Base-by-base conservation (phyloP, 2,797 vertebrate genomes). In the Momotus momota region DNA sequence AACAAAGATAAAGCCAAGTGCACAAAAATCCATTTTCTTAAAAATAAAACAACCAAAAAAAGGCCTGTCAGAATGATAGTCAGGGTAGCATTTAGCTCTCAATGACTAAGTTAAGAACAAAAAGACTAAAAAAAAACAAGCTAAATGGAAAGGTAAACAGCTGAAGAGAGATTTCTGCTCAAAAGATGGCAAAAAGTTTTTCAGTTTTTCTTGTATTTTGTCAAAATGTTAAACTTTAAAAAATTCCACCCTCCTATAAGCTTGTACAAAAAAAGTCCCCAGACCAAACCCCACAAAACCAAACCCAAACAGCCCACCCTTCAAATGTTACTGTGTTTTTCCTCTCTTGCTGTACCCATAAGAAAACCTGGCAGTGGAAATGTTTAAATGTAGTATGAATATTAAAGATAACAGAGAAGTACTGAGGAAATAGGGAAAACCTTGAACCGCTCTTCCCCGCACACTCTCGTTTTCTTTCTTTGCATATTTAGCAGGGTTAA, bases 401-500 rank as follows among this genome's bases (percentile, higher is more conserved):
- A 17, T 48, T 67, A 65, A 52, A 75, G 55, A 12, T 18, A 65
- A 55, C 46, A 95, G 61, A 90, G 67, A 86, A 77, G 14, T 22
- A 23, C 14, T 6, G 21, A 81, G 41, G 55, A 40, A 38, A 45
- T 0, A 26, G 51, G 67, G 35, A 29, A 86, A 60, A 58, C 17
- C 49, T 54, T 58, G n/a, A 46, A 9, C 26, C 48, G 75, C 65
- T 82, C 79, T 67, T 48, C 80, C 69, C 43, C 6, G 0, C 80
- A 27, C 1, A 0, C 10, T 67, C 48, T 90, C 2, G 0, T 92
- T 78, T 75, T 90, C 85, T 91, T 41, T 54, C 78, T 73, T 79
- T 90, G 67, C 70, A 87, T 97, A 85, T 91, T 97, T 92, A 90
- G 20, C 81, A 87, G 72, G 84, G 92, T 96, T 97, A 97, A 61